Percentiles rank a stretch among this genome's conserved stretches.
phyloP scores from a whole-genome alignment of 2,113 vertebrate genomes.

The Ageneiosus marmoratus region DNA sequence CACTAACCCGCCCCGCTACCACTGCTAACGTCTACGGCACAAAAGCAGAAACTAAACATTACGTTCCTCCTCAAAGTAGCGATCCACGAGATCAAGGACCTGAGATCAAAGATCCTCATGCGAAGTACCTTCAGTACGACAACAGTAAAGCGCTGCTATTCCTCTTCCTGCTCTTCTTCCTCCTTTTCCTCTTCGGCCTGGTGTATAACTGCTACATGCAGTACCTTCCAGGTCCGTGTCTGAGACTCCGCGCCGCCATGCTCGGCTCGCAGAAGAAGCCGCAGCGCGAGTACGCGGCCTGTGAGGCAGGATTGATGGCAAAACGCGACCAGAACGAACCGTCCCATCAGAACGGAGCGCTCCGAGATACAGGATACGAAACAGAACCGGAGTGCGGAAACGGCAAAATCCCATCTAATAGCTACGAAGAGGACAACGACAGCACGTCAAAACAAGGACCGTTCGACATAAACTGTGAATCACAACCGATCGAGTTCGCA shows the following conservation, averaged over 20 bases:
- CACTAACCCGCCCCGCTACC: conserved; percentile 70
- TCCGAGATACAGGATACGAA: conserved; percentile 89
- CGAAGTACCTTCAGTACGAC: conserved; percentile 82
- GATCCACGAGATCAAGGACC: neutral
- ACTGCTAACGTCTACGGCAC: conserved; percentile 46
- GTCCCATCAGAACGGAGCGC: conserved; percentile 75
- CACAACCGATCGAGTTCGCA: conserved; percentile 82
- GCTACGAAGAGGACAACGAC: conserved; percentile 61
- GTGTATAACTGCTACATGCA: conserved; percentile 95
- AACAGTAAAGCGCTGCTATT: conserved; percentile 85
- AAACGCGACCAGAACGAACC: conserved; percentile 73
- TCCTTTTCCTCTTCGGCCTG: conserved; percentile 83
- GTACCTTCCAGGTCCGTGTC: conserved; percentile 87
- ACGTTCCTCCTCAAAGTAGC: conserved; percentile 64
- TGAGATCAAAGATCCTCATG: conserved; percentile 71
- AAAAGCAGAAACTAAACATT: conserved; percentile 53
- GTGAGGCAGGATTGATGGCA: conserved; percentile 86
- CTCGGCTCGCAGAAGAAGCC: conserved; percentile 83
- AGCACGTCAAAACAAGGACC: conserved; percentile 75
- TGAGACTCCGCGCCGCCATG: conserved; percentile 81
- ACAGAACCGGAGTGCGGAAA: conserved; percentile 87
- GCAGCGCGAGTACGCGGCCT: conserved; percentile 79
- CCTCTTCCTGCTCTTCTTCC: conserved; percentile 89
- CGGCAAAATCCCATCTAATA: conserved; percentile 74
- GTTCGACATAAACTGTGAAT: conserved; percentile 88